Evolutionary conservation across 2,113 vertebrate genomes (phyloP).

Genomic region (Seriola rivoliana): DNA sequence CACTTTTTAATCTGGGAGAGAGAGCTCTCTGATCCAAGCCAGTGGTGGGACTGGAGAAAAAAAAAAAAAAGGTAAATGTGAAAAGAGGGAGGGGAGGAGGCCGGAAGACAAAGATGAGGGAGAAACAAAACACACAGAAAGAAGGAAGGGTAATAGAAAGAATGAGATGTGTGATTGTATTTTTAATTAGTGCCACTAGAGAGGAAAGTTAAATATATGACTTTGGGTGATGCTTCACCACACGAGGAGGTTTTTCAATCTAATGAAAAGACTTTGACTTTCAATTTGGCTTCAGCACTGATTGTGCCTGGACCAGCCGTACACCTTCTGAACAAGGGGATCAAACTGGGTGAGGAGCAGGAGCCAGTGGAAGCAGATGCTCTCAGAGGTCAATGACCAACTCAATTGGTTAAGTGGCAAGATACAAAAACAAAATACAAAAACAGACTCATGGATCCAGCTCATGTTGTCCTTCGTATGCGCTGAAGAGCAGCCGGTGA

Average conservation of each 20-base stretch:
- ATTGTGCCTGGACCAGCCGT: conserved; percentile 21
- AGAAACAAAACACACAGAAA: conserved; percentile 9
- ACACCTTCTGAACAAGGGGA: conserved; percentile 17
- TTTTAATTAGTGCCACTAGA: conserved; percentile 63
- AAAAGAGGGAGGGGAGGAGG: conserved; percentile 4
- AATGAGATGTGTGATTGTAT: conserved; percentile 55
- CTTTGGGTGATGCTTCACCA: conserved; percentile 45
- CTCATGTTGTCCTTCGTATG: conserved; percentile 4
- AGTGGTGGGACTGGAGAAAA: conserved; percentile 18
- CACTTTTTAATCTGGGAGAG: conserved; percentile 75
- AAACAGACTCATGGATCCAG: conserved; percentile 35
- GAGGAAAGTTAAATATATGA: conserved; percentile 54
- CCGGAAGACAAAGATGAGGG: not conserved
- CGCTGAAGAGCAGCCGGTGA: not conserved
- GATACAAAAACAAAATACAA: conserved; percentile 49
- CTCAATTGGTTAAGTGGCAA: conserved; percentile 68
- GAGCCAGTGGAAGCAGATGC: conserved; percentile 70
- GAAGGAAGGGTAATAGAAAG: conserved; percentile 27
- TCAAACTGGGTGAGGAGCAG: conserved; percentile 14
- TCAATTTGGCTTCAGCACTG: conserved; percentile 52
- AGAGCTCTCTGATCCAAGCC: conserved; percentile 61
- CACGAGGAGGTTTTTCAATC: conserved; percentile 52
- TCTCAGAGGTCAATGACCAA: conserved; percentile 55
- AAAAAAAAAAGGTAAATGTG: conserved; percentile 23
- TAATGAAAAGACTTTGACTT: conserved; percentile 60